Evolutionary conservation across 2,113 vertebrate species (phyloP).

Genomic region (Anguilla rostrata): DNA sequence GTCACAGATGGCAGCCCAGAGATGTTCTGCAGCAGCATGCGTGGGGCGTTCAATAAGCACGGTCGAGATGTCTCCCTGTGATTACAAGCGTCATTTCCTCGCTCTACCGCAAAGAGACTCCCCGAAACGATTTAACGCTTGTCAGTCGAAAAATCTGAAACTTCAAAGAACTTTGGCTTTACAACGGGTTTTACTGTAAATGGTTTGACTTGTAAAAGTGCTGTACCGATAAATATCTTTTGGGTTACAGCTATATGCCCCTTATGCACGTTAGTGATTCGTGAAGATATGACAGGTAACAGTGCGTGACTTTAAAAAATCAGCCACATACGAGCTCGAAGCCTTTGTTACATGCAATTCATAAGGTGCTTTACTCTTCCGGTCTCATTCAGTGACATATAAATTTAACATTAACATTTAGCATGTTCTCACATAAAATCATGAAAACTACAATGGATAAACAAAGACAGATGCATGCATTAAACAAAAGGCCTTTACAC

Average conservation of each 20-base stretch:
- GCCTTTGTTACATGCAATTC: neutral
- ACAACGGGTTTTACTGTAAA: slow-evolving; percentile 27
- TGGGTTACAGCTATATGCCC: neutral
- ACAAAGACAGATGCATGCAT: neutral
- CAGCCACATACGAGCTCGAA: neutral
- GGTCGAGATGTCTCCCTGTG: slow-evolving; percentile 73
- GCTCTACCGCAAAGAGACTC: slow-evolving; percentile 57
- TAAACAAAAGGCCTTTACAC: neutral
- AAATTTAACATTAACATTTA: neutral
- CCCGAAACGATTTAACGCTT: slow-evolving; percentile 71
- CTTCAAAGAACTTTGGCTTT: slow-evolving; percentile 40
- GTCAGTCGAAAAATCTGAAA: slow-evolving; percentile 58
- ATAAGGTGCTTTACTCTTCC: neutral
- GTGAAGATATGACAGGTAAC: neutral
- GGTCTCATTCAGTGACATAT: neutral
- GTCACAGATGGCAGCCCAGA: slow-evolving; percentile 75
- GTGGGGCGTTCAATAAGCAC: slow-evolving; percentile 72
- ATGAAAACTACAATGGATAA: neutral
- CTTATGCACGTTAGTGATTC: neutral
- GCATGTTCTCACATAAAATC: neutral
- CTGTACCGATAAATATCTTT: neutral
- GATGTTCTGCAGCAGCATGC: slow-evolving; percentile 69
- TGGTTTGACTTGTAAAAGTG: slow-evolving; percentile 13
- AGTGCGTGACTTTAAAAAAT: neutral
- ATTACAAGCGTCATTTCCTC: slow-evolving; percentile 67